Base-by-base conservation (phyloP, 2,797 vertebrate genomes). In the Benthosema pterotum region DNA sequence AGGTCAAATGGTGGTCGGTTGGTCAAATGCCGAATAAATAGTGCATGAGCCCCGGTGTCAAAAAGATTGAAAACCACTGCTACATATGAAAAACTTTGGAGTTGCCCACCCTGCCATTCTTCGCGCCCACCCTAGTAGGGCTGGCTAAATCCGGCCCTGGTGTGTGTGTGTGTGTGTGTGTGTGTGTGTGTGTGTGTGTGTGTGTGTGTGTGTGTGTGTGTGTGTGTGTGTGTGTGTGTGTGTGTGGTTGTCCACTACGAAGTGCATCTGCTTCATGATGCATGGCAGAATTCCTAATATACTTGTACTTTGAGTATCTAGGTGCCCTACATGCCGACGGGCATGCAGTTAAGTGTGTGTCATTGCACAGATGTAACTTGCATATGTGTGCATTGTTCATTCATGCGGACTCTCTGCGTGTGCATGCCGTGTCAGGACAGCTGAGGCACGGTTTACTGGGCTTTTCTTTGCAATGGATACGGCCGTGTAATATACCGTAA, bases 371-470 rank as follows among this genome's bases (percentile, higher is more conserved):
- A 18, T 51, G 59, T 32, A 1, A 18, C 14, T 8, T 68, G 53
- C 72, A 63, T 63, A 59, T 52, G 57, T 43, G 69, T 69, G 46
- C 54, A 32, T 9, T 22, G 69, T 25, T 57, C 74, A 19, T n/a
- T 67, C 70, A 62, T 69, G 68, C 65, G 42, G 22, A 2, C 15
- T 0, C 12, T 48, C 38, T 25, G 3, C 5, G 16, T 52, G 16
- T 32, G 38, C 65, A 49, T n/a, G 12, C 52, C 38, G 43, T 52
- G 25, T 71, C 67, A 51, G 65, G 42, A 45, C 2, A 60, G 60
- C 32, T 50, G 17, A 38, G 61, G 74, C 67, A 73, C 25, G 72
- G 60, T 73, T 71, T 72, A 69, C 65, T 51, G 32, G 22, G 58
- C 32, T 38, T 38, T 69, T 67, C 7, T 9, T 67, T 78, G 75